These are phyloP conservation scores for Geophilus truncorum DNA, from an alignment of 2,888 invertebrate species.

Conservation along the genomic window DNA sequence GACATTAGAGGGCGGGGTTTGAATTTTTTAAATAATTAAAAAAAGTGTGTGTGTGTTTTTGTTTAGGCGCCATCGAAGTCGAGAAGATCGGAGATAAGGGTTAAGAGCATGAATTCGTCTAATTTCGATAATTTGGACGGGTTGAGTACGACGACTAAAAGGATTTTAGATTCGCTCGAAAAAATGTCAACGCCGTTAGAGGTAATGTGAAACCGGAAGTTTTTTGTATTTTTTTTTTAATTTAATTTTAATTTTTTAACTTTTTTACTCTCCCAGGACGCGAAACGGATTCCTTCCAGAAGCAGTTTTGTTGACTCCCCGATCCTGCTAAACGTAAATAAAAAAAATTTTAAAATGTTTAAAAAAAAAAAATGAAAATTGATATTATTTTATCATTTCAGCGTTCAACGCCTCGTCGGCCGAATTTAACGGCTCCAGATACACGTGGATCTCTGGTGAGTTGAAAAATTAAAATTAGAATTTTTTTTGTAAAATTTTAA, in stretches of 20 bases:
- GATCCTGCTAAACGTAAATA: neutral
- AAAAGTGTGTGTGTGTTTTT: conserved; percentile 30
- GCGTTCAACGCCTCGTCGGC: neutral
- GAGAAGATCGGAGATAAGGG: conserved; percentile 42
- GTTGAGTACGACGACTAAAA: conserved; percentile 67
- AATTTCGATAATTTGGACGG: conserved; percentile 43
- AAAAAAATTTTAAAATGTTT: neutral
- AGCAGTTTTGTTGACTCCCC: neutral
- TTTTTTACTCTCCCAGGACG: neutral
- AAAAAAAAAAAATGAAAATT: neutral
- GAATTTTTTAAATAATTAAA: too few relatives aligned
- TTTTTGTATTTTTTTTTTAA: neutral
- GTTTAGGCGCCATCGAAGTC: conserved; percentile 32
- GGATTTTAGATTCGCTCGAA: conserved; percentile 73
- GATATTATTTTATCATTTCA: neutral
- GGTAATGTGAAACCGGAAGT: conserved; percentile 39
- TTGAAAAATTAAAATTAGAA: neutral
- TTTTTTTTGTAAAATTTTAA: neutral
- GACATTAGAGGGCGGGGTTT: too few relatives aligned
- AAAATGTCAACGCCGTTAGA: conserved; percentile 72
- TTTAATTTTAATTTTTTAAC: neutral
- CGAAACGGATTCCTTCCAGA: neutral
- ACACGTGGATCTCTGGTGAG: neutral
- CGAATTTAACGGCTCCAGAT: neutral
- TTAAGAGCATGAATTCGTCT: conserved; percentile 44